phyloP scores from a whole-genome alignment of 2,797 vertebrate genomes.

The Falco columbarius region DNA sequence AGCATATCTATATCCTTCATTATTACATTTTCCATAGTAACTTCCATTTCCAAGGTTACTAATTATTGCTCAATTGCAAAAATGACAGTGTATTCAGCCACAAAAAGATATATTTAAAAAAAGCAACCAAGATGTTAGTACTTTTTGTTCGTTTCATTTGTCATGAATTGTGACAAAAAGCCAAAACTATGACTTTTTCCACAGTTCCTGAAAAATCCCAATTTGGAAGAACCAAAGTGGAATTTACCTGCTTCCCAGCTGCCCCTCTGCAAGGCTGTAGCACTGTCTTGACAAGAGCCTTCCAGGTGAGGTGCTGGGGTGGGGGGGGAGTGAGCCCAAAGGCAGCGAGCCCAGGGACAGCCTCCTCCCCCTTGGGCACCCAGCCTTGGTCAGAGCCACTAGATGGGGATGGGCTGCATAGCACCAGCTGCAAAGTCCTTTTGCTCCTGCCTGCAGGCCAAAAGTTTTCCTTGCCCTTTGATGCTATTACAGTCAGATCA shows the following conservation, averaged over 20 bases:
- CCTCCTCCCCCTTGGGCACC: accelerated
- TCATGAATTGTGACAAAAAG: background rate
- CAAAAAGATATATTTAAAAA: background rate
- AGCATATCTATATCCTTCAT: background rate
- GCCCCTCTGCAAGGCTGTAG: background rate
- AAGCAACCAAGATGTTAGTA: background rate
- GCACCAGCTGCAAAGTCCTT: background rate
- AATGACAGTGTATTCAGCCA: background rate
- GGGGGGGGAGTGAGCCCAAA: accelerated
- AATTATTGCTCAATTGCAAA: background rate
- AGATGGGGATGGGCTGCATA: background rate
- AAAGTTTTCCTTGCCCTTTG: background rate
- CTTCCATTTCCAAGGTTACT: background rate
- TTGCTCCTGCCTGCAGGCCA: background rate
- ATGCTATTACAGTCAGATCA: background rate
- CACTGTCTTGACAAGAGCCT: background rate
- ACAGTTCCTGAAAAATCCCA: background rate
- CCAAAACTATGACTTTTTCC: background rate
- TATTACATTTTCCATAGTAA: background rate
- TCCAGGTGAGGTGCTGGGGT: background rate
- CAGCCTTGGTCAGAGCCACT: background rate
- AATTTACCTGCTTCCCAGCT: background rate
- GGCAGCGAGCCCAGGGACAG: background rate
- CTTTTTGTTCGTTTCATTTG: background rate
- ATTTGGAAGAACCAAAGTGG: background rate